These are phyloP conservation scores for Nomada lathburiana DNA, from an alignment of 2,888 invertebrate genomes.

Conservation along the genomic window DNA sequence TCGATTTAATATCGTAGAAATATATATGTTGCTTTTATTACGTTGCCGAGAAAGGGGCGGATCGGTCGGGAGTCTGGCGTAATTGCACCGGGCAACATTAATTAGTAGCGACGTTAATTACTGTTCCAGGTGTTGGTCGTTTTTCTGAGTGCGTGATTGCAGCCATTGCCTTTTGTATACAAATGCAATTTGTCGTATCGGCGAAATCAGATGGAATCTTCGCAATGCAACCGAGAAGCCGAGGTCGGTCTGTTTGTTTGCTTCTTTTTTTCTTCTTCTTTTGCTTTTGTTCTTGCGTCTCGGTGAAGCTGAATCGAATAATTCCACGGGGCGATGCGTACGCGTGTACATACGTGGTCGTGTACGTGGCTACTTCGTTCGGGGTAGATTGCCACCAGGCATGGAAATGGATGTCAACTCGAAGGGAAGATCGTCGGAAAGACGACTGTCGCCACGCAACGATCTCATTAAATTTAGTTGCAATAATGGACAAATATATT, in stretches of 20 bases:
- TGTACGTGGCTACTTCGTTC: not conserved
- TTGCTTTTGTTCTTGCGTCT: not conserved
- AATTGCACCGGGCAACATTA: conserved; percentile 63
- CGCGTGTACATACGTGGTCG: not conserved
- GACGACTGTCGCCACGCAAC: too few species aligned
- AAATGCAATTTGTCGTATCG: not conserved
- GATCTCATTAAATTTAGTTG: too few species aligned
- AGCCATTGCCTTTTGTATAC: not conserved
- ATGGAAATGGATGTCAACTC: too few species aligned
- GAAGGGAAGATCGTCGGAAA: too few species aligned
- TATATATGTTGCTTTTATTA: too few species aligned
- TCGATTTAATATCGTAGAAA: too few species aligned
- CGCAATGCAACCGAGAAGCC: not conserved
- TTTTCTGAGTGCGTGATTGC: not conserved
- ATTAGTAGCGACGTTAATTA: conserved; percentile 65
- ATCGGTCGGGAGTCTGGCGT: conserved; percentile 32
- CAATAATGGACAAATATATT: too few species aligned
- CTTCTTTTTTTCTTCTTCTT: not conserved
- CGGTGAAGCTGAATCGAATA: not conserved
- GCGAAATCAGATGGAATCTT: not conserved
- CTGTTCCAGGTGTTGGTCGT: conserved; percentile 8
- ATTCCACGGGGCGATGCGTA: not conserved
- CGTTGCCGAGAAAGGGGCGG: not conserved
- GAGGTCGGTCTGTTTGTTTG: not conserved
- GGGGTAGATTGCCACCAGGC: too few species aligned